These are phyloP conservation scores for Enhydra lutris DNA, from an alignment of 2,113 vertebrate species.

Conservation along the genomic window DNA sequence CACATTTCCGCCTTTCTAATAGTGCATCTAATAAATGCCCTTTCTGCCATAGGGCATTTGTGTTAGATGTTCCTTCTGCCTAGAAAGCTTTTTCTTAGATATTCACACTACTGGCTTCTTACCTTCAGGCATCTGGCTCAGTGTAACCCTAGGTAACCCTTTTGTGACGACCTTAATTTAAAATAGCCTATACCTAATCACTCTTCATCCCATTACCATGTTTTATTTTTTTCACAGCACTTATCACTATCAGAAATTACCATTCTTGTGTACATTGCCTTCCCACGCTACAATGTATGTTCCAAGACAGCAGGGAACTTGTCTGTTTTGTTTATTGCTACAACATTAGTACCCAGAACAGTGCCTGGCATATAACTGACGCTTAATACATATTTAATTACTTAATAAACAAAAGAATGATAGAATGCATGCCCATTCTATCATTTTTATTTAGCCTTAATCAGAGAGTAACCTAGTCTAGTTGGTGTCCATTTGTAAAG, in stretches of 20 bases:
- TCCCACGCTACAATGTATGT: neutral
- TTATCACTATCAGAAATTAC: neutral
- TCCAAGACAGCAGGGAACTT: neutral
- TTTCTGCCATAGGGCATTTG: neutral
- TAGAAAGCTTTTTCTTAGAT: neutral
- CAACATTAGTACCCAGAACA: neutral
- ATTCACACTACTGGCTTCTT: neutral
- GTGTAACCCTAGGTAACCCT: neutral
- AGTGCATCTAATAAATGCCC: neutral
- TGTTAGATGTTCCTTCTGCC: neutral
- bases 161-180: neutral
- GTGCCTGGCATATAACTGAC: neutral
- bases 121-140: neutral
- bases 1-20: neutral
- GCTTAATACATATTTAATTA: neutral
- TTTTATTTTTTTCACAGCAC: neutral
- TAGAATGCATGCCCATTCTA: neutral
- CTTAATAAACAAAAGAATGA: neutral
- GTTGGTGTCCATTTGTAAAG: neutral
- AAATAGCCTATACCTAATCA: neutral
- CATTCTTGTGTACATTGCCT: neutral
- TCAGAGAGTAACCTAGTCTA: neutral
- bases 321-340: neutral
- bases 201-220: neutral
- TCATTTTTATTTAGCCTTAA: neutral